Evolutionary conservation across 2,113 vertebrate species (phyloP).

Genomic region (Camelus dromedarius): DNA sequence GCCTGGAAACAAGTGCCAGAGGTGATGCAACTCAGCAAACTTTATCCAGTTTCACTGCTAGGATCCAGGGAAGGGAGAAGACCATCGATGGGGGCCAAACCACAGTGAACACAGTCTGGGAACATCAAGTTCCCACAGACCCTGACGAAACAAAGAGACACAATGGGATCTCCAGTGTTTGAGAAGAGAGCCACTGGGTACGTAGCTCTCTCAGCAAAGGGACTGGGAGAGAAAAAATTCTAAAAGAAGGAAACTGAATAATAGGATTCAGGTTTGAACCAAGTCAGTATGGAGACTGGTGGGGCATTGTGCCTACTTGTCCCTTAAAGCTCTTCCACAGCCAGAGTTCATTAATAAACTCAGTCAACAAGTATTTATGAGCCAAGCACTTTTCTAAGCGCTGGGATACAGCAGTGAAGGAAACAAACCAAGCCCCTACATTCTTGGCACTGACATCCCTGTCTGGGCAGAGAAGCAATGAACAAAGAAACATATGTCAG

Average conservation of each 20-base stretch:
- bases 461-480: neutral
- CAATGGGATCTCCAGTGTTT: neutral
- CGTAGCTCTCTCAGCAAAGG: neutral
- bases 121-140: neutral
- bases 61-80: neutral
- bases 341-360: constrained; percentile 8
- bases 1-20: constrained; percentile 64
- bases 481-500: neutral
- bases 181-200: neutral
- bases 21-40: constrained; percentile 72
- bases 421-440: neutral
- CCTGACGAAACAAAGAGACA: constrained; percentile 3
- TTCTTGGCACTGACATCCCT: neutral
- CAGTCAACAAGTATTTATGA: neutral
- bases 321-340: neutral
- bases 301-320: neutral
- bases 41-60: constrained; percentile 10
- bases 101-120: constrained; percentile 57
- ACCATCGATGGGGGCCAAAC: neutral
- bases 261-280: neutral
- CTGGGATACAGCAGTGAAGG: neutral
- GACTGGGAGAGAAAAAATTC: neutral
- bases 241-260: neutral
- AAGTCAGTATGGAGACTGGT: neutral
- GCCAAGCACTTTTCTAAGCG: neutral